A percentile compares a stretch with the other conserved stretches of the same genome.
Evolutionary conservation across 2,888 invertebrate genomes (phyloP).

Genomic region (Philonicus albiceps): DNA sequence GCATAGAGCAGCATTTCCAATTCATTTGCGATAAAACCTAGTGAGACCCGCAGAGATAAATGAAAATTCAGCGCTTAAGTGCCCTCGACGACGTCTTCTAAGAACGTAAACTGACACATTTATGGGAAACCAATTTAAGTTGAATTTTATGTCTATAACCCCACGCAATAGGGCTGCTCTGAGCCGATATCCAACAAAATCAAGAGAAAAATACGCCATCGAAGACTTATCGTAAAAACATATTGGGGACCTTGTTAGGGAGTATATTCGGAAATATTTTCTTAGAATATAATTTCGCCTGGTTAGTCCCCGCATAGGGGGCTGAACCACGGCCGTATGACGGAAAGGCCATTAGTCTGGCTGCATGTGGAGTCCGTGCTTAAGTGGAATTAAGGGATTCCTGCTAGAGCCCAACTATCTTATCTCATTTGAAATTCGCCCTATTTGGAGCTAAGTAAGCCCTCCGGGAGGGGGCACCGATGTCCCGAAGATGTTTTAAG

Average conservation of each 20-base stretch:
- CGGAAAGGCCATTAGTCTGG: background rate
- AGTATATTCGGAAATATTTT: background rate
- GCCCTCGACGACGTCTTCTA: background rate
- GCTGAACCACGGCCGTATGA: background rate
- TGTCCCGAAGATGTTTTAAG: constrained; percentile 1
- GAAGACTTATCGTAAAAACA: background rate
- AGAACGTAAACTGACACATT: constrained; percentile 19
- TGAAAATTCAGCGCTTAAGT: constrained; percentile 14
- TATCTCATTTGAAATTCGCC: background rate
- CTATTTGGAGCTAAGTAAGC: background rate
- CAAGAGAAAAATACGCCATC: background rate
- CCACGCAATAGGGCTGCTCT: background rate
- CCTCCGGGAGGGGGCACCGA: background rate
- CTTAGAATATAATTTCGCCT: background rate
- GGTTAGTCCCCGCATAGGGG: background rate
- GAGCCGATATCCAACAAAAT: background rate
- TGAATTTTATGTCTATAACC: constrained; percentile 19
- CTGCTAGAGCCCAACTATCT: background rate
- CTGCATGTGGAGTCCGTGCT: background rate
- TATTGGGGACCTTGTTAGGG: background rate
- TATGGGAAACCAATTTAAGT: constrained; percentile 7
- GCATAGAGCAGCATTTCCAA: constrained; percentile 8
- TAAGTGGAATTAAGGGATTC: background rate
- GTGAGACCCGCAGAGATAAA: constrained; percentile 7
- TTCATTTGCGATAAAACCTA: constrained; percentile 26